These are phyloP conservation scores for Pampus argenteus DNA, from an alignment of 2,797 vertebrate species.

Conservation along the genomic window DNA sequence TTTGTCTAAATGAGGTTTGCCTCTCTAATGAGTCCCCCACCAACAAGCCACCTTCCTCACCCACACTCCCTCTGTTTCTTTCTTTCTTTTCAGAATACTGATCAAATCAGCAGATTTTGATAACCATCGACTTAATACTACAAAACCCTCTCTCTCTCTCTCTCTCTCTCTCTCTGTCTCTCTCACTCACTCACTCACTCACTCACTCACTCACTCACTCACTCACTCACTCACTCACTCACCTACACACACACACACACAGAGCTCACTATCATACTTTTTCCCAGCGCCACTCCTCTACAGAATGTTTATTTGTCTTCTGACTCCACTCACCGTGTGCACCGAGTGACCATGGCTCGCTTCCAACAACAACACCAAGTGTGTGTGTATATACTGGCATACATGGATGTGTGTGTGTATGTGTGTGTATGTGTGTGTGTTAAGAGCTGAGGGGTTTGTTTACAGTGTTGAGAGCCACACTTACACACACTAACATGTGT, in stretches of 20 bases:
- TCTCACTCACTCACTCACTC: conserved; percentile 32
- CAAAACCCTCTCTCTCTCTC: conserved; percentile 33
- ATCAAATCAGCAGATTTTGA: conserved; percentile 71
- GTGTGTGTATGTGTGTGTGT: conserved; percentile 55
- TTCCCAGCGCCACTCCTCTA: conserved; percentile 65
- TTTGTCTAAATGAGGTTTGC: conserved; percentile 68
- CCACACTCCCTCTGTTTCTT: conserved; percentile 50
- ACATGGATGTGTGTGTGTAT: conserved; percentile 45
- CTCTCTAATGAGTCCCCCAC: conserved; percentile 70
- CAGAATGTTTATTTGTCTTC: conserved; percentile 83
- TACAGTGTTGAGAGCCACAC: conserved; percentile 78
- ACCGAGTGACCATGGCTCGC: conserved; percentile 66
- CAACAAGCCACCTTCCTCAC: conserved; percentile 53
- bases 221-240: conserved; percentile 37
- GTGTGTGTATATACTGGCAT: conserved; percentile 50
- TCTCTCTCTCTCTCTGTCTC: conserved; percentile 41
- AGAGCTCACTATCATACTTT: conserved; percentile 63
- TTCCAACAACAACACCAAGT: conserved; percentile 76
- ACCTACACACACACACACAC: conserved; percentile 46
- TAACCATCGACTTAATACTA: conserved; percentile 61
- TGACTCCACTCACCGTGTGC: conserved; percentile 78
- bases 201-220: conserved; percentile 49
- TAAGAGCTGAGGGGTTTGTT: conserved; percentile 79
- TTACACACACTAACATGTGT: conserved; percentile 79
- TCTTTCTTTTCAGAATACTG: conserved; percentile 59